Evolutionary conservation across 2,113 vertebrate genomes (phyloP).

Genomic region (Grallaria varia): DNA sequence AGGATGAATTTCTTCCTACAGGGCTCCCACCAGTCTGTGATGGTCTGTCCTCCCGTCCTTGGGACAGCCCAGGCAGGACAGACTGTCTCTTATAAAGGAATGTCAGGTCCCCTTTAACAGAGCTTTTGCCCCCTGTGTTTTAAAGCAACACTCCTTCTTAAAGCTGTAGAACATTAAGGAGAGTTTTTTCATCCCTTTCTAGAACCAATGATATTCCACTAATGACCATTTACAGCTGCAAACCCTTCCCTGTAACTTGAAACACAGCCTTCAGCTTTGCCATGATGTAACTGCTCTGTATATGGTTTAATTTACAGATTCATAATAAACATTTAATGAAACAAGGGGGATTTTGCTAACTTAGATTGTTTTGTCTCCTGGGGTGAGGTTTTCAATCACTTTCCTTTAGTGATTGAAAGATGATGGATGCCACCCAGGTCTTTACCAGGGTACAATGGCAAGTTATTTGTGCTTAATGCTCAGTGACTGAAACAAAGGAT

Average conservation of each 20-base stretch:
- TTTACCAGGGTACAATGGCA: not conserved
- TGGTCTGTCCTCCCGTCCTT: not conserved
- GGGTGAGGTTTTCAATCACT: slow-evolving; percentile 14
- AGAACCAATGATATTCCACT: not conserved
- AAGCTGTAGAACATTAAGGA: not conserved
- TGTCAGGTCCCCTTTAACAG: not conserved
- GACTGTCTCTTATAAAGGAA: not conserved
- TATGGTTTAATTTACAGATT: slow-evolving; percentile 10
- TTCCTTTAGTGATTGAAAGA: slow-evolving; percentile 28
- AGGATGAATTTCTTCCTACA: not conserved
- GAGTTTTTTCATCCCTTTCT: not conserved
- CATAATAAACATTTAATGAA: not conserved
- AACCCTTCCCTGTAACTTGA: not conserved
- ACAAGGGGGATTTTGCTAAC: not conserved
- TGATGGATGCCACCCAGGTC: not conserved
- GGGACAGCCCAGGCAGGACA: not conserved
- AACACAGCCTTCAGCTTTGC: not conserved
- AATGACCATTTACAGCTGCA: not conserved
- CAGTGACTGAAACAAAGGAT: slow-evolving; percentile 30
- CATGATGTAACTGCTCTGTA: not conserved
- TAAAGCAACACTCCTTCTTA: not conserved
- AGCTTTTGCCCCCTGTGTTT: not conserved
- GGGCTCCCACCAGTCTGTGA: not conserved
- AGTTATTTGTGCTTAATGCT: slow-evolving; percentile 10
- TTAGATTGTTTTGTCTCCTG: slow-evolving; percentile 6